Conservation (phyloP, 2,113 vertebrate species). For the Gallinago undulata region DNA sequence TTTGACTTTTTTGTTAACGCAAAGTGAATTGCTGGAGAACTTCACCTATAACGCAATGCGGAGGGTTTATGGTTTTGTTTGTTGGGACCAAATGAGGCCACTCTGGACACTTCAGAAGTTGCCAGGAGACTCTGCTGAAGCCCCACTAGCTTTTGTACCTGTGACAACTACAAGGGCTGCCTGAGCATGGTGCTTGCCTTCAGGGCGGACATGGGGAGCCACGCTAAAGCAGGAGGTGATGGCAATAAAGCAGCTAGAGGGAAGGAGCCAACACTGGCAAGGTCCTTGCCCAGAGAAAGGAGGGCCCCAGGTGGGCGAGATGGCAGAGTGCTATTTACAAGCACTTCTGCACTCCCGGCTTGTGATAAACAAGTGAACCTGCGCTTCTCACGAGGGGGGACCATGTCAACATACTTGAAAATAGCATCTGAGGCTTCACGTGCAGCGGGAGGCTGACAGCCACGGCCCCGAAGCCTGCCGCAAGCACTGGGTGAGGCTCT, state of each 20-base stretch:
- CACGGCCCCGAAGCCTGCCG: background rate
- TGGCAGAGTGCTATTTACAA: background rate
- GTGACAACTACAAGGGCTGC: background rate
- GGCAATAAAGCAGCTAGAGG: background rate
- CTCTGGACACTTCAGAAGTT: background rate
- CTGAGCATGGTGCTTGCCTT: background rate
- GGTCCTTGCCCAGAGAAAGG: background rate
- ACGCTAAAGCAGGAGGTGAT: background rate
- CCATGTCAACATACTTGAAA: background rate
- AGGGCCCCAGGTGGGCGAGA: background rate
- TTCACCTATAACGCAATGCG: accelerated
- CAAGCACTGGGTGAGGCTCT: background rate
- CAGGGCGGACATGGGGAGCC: background rate
- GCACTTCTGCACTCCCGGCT: background rate
- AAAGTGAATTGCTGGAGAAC: background rate
- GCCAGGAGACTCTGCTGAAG: background rate
- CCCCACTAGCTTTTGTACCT: background rate
- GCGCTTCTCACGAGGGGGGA: background rate
- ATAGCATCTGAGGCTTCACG: background rate
- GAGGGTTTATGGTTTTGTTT: background rate
- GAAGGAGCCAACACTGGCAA: background rate
- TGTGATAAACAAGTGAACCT: constrained; percentile 16
- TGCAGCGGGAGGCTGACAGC: background rate
- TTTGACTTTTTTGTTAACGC: background rate
- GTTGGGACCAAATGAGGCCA: background rate